Conservation (phyloP, 64 coral and sea anemone genomes). For the Actinia equina region DNA sequence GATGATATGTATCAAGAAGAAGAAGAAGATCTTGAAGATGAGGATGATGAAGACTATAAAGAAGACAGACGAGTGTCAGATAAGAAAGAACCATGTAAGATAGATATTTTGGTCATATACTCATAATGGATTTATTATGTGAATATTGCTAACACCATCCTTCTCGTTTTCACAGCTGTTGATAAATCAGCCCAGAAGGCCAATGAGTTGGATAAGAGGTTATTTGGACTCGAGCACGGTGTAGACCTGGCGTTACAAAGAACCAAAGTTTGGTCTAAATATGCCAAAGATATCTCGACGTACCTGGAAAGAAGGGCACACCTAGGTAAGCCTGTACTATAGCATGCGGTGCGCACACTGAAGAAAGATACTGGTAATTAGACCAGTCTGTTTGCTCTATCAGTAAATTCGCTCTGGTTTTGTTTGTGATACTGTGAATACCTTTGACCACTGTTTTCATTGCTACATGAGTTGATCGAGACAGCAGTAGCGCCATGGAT, state of each 20-base stretch:
- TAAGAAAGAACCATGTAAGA: conserved; percentile 19
- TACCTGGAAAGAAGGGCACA: conserved; percentile 93
- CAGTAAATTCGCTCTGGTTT: too few relatives aligned
- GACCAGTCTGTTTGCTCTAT: too few relatives aligned
- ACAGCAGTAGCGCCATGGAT: too few relatives aligned
- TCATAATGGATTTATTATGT: neutral
- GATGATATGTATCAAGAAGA: conserved; percentile 64
- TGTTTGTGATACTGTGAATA: too few relatives aligned
- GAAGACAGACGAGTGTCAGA: conserved; percentile 52
- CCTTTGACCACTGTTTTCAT: too few relatives aligned
- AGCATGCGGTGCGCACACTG: neutral
- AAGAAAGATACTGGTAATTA: too few relatives aligned
- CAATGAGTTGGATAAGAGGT: conserved; percentile 67
- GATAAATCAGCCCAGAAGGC: conserved; percentile 89
- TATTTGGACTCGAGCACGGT: conserved; percentile 73
- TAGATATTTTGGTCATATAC: too few relatives aligned
- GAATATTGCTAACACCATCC: neutral
- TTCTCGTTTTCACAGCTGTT: conserved; percentile 30
- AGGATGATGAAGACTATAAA: conserved; percentile 63
- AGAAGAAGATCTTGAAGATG: conserved; percentile 56
- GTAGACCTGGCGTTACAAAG: conserved; percentile 91
- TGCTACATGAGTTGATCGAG: too few relatives aligned
- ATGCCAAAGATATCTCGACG: conserved; percentile 90
- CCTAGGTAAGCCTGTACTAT: conserved; percentile 52
- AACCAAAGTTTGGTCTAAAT: conserved; percentile 95